phyloP scores from a whole-genome alignment of 2,797 vertebrate genomes.

The Emys orbicularis region DNA sequence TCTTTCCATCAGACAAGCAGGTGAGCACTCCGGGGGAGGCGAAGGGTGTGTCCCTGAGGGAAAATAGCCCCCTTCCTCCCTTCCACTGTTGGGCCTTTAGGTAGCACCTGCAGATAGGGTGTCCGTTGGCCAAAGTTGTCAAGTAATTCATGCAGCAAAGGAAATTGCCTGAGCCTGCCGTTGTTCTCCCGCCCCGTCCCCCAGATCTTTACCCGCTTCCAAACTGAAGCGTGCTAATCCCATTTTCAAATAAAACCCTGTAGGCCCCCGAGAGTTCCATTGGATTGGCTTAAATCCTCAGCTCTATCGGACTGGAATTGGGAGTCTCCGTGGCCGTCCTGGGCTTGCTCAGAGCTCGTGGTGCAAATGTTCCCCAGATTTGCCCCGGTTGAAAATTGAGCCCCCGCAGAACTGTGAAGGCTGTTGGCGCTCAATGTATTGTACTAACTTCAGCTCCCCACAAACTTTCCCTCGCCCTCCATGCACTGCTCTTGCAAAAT shows the following conservation, averaged over 20 bases:
- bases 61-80: not conserved
- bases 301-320: not conserved
- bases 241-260: not conserved
- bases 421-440: not conserved
- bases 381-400: not conserved
- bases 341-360: rapidly evolving
- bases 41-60: not conserved
- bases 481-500: constrained; percentile 23
- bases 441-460: rapidly evolving
- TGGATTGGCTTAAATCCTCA: not conserved
- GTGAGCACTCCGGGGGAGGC: constrained; percentile 84
- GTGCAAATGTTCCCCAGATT: rapidly evolving
- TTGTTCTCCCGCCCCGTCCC: not conserved
- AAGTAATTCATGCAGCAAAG: rapidly evolving
- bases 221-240: not conserved
- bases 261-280: not conserved
- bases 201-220: not conserved
- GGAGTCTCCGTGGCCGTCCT: not conserved
- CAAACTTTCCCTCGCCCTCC: constrained; percentile 5
- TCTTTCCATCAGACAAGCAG: constrained; percentile 84
- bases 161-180: not conserved
- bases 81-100: not conserved
- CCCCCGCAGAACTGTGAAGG: not conserved
- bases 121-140: rapidly evolving
- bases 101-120: not conserved